Evolutionary conservation across 2,113 vertebrate species (phyloP), one percentile per base, ranked within the genome.

Genomic region (Burhinus bistriatus): DNA sequence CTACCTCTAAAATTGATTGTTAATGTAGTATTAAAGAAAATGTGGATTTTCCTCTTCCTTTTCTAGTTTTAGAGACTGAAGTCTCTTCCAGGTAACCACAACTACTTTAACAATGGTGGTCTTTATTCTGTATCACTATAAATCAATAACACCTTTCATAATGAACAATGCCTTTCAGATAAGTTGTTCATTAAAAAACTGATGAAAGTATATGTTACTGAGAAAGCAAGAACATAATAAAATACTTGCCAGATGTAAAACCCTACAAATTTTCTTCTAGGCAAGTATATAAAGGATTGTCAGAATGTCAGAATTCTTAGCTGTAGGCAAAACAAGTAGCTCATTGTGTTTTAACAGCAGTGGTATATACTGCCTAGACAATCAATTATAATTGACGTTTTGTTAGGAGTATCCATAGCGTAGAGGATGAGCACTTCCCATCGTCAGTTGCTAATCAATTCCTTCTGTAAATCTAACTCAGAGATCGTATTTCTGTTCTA

Each of bases 381-480:
- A 93, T 96, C 90, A 90, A 92, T 94, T 96, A 94, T 81, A 96
- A 96, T 57, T 94, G 96, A 81, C 80, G 83, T 90, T 97, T 97
- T 85, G 32, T 66, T 95, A 91, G n/a, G 44, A 87, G 29, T 68
- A 88, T 89, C 71, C 82, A 52, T 26, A 66, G 65, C 27, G 26
- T 70, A 95, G 95, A 97, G 81, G 57, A 96, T 66, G 47, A 97
- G 55, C 30, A 80, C 18, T 40, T 65, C 92, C 77, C 62, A 79
- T 59, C 49, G 54, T 85, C 80, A 79, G 45, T 71, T 77, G 75
- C 69, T 96, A 93, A 95, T 96, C 88, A 93, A 73, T 96, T 96
- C 45, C 78, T 90, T 83, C 65, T 89, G 51, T 81, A 61, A 62
- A 80, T 58, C 58, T 93, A 89, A 91, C 25, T 54, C 57, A 83